phyloP scores from a whole-genome alignment of 2,113 vertebrate species.

The Ictalurus punctatus region DNA sequence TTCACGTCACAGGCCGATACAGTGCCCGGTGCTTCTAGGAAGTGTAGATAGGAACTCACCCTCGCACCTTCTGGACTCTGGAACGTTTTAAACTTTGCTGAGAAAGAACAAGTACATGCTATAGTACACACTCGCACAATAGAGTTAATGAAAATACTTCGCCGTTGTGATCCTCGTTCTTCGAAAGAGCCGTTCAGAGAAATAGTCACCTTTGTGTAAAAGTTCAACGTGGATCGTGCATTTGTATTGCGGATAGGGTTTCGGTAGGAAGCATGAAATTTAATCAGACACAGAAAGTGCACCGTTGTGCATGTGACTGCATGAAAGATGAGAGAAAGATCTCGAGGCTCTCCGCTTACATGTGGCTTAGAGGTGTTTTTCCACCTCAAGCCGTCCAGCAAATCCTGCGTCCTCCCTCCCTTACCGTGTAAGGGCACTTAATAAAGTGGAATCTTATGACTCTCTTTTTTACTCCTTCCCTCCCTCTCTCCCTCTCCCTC shows the following conservation, averaged over 20 bases:
- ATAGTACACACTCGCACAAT: constrained; percentile 37
- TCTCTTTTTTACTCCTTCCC: constrained; percentile 32
- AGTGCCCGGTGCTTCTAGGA: constrained; percentile 9
- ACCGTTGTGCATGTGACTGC: not conserved
- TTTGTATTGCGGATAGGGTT: not conserved
- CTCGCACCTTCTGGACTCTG: not conserved
- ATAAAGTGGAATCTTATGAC: constrained; percentile 63
- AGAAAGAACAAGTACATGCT: not conserved
- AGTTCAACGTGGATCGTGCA: not conserved
- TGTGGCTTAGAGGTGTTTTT: constrained; percentile 1
- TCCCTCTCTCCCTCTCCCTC: constrained; percentile 15
- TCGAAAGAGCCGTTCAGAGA: not conserved
- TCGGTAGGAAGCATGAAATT: not conserved
- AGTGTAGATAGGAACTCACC: not conserved
- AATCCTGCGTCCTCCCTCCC: constrained; percentile 27
- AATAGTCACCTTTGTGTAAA: not conserved
- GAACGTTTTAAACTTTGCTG: constrained; percentile 49
- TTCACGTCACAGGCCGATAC: not conserved
- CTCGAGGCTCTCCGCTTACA: constrained; percentile 9
- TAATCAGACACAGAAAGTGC: not conserved
- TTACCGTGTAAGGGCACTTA: constrained; percentile 64
- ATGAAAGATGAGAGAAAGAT: constrained; percentile 10
- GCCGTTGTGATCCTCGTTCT: not conserved
- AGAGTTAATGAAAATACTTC: constrained; percentile 68
- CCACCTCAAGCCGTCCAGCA: constrained; percentile 10